phyloP scores from a whole-genome alignment of 2,888 invertebrate species.

The Pyrocoelia pectoralis region DNA sequence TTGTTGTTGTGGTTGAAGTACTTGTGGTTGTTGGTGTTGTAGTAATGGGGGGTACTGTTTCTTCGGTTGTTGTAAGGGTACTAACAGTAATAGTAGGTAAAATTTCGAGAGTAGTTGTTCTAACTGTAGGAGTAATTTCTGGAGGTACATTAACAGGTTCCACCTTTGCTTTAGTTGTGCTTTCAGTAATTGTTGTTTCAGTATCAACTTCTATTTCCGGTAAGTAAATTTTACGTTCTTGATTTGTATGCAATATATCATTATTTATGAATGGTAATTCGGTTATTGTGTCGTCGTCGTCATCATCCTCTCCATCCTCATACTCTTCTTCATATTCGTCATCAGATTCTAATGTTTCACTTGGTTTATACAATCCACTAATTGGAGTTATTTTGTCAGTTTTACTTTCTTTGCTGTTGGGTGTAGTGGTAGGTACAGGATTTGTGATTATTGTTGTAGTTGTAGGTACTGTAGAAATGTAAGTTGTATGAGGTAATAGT shows the following conservation, averaged over 20 bases:
- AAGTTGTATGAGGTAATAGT: slow-evolving; percentile 15
- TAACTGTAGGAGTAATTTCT: slow-evolving; percentile 36
- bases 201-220: slow-evolving; percentile 22
- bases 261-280: slow-evolving; percentile 47
- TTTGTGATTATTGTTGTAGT: slow-evolving; percentile 35
- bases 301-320: slow-evolving; percentile 54
- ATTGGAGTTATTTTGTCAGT: slow-evolving; percentile 21
- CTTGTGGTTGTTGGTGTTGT: slow-evolving; percentile 28
- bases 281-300: slow-evolving; percentile 58
- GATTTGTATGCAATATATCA: slow-evolving; percentile 39
- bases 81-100: slow-evolving; percentile 9
- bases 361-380: slow-evolving; percentile 32
- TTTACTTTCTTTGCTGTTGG: slow-evolving; percentile 9
- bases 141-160: slow-evolving; percentile 26
- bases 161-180: slow-evolving; percentile 25
- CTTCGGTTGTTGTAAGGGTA: slow-evolving; percentile 35
- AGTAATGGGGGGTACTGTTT: slow-evolving; percentile 30
- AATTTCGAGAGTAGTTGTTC: slow-evolving; percentile 40
- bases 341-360: slow-evolving; percentile 35
- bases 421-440: slow-evolving; percentile 10
- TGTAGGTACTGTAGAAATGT: slow-evolving; percentile 32
- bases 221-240: slow-evolving; percentile 2
- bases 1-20: slow-evolving; percentile 28
- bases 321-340: slow-evolving; percentile 59
- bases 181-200: slow-evolving; percentile 26